Conservation (phyloP, 2,888 invertebrate genomes). For the Phania funesta region DNA sequence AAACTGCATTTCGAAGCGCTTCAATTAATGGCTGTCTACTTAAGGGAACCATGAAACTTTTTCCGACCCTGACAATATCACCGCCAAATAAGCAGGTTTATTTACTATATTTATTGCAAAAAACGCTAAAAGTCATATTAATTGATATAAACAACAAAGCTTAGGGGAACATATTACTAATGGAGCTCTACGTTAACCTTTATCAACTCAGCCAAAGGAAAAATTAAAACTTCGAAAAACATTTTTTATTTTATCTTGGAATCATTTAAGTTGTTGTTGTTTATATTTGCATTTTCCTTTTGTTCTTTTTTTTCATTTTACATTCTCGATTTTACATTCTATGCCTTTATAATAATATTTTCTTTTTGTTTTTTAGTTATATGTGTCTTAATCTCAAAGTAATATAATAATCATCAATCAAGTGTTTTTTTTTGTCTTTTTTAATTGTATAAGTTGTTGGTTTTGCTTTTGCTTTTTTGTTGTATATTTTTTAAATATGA, state of each 20-base stretch:
- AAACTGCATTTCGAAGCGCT: no score
- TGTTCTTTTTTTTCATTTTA: slow-evolving; percentile 52
- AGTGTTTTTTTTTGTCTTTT: slow-evolving; percentile 22
- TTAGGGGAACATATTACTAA: no score
- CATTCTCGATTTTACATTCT: slow-evolving; percentile 58
- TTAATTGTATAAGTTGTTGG: slow-evolving; percentile 58
- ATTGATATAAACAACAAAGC: no score
- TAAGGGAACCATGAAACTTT: no score
- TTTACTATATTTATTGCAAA: no score
- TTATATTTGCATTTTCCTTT: slow-evolving; percentile 62
- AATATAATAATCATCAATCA: slow-evolving; percentile 64
- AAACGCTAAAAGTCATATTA: no score
- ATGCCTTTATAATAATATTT: slow-evolving; percentile 45
- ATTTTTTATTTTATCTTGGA: slow-evolving; percentile 48
- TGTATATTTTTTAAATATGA: slow-evolving; percentile 65
- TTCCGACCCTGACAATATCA: no score
- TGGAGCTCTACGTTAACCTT: no score
- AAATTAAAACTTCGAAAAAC: slow-evolving; percentile 4
- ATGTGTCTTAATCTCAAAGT: slow-evolving; percentile 63
- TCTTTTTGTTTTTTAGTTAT: slow-evolving; percentile 40
- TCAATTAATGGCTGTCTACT: no score
- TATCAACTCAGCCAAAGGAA: no score
- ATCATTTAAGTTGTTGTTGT: slow-evolving; percentile 61
- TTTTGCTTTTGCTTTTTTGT: slow-evolving; percentile 40
- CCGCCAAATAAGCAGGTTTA: no score